Evolutionary conservation across 2,113 vertebrate genomes (phyloP).

Genomic region (Leptobrachium ailaonicum): DNA sequence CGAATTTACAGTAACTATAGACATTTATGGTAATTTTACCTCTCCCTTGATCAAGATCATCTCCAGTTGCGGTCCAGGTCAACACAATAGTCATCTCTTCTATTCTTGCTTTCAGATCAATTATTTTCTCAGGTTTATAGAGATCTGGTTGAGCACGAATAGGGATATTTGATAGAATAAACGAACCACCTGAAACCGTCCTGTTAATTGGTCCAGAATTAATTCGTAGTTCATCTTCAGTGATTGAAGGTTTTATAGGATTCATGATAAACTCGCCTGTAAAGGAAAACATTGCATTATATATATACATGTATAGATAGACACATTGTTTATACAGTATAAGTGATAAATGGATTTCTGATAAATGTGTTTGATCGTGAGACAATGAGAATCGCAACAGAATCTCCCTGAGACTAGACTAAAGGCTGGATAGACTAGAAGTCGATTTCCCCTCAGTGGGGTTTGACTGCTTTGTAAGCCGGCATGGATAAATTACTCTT

Average conservation of each 20-base stretch:
- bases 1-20: too few species aligned
- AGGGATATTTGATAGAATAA: conserved; percentile 52
- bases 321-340: too few species aligned
- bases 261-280: conserved; percentile 64
- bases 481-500: too few species aligned
- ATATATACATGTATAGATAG: too few species aligned
- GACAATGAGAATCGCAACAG: too few species aligned
- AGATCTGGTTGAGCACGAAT: conserved; percentile 32
- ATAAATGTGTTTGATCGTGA: too few species aligned
- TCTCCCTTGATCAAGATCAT: conserved; percentile 62
- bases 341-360: too few species aligned
- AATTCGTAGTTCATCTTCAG: conserved; percentile 34
- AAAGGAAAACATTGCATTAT: background rate
- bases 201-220: conserved; percentile 58
- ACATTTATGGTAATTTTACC: conserved; percentile 52
- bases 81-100: conserved; percentile 55
- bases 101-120: conserved; percentile 57
- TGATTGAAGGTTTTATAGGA: conserved; percentile 54
- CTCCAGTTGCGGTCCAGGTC: conserved; percentile 66
- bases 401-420: too few species aligned
- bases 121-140: conserved; percentile 66
- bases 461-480: too few species aligned
- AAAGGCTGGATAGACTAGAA: too few species aligned
- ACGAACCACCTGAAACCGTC: conserved; percentile 59
- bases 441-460: too few species aligned